Percentiles rank a stretch among this genome's conserved stretches.
Conservation (phyloP, 1,140 invertebrate species). For the Monomorium pharaonis region DNA sequence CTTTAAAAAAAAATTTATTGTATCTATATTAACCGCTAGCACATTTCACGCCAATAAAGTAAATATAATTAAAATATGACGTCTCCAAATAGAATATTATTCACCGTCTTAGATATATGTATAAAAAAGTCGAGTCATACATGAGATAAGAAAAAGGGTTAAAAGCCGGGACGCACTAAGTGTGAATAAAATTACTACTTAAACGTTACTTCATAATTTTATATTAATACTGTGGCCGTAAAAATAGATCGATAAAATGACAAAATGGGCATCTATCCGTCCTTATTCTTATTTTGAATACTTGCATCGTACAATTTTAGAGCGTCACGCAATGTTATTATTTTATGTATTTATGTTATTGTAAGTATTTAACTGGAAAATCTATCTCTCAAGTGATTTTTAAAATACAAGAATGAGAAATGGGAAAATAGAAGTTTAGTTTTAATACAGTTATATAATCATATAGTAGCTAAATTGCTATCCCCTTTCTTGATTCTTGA, state of each 20-base stretch:
- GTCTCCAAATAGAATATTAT: neutral
- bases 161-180: neutral
- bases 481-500: too few species aligned
- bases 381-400: neutral
- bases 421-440: neutral
- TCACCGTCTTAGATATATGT: too few species aligned
- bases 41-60: neutral
- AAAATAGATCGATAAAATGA: neutral
- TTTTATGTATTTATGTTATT: too few species aligned
- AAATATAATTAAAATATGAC: neutral
- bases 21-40: neutral
- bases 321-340: neutral
- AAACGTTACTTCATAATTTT: neutral
- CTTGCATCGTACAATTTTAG: neutral
- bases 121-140: neutral
- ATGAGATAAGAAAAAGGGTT: neutral
- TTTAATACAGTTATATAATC: neutral
- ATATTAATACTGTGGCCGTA: neutral
- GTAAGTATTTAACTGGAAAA: neutral
- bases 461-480: neutral
- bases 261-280: neutral
- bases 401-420: neutral
- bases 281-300: neutral
- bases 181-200: neutral
- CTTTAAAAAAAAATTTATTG: neutral